These are phyloP conservation scores for Leucozona laternaria DNA, from an alignment of 2,888 invertebrate genomes.

Conservation along the genomic window DNA sequence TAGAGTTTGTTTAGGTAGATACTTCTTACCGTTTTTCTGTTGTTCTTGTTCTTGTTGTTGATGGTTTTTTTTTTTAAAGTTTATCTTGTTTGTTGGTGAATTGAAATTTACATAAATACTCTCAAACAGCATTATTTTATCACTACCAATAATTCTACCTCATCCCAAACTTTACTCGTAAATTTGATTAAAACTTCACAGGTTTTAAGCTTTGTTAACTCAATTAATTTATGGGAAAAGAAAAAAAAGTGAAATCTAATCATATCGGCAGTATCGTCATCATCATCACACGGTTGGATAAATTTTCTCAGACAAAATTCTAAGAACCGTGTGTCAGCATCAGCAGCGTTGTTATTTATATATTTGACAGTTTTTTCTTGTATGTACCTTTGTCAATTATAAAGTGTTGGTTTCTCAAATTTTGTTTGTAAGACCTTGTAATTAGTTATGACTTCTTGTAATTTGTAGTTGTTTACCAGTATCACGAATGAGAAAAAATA, in stretches of 20 bases:
- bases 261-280: conserved; percentile 29
- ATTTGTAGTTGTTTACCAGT: conserved; percentile 87
- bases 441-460: conserved; percentile 37
- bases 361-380: conserved; percentile 15
- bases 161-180: conserved; percentile 3
- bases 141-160: not conserved
- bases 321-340: not conserved
- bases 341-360: not conserved
- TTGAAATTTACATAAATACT: conserved; percentile 57
- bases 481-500: conserved; percentile 90
- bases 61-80: not conserved
- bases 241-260: conserved; percentile 47
- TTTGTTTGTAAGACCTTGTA: conserved; percentile 42
- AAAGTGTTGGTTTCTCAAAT: conserved; percentile 9
- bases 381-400: conserved; percentile 32
- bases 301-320: conserved; percentile 50
- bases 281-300: conserved; percentile 58
- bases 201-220: conserved; percentile 53
- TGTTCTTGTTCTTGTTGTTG: conserved; percentile 6
- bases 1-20: conserved; percentile 20
- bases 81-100: conserved; percentile 36
- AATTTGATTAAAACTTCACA: conserved; percentile 63
- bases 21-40: conserved; percentile 9
- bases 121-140: conserved; percentile 8
- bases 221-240: conserved; percentile 68